These are phyloP conservation scores for Champsocephalus esox DNA, from an alignment of 2,797 vertebrate species.

Conservation along the genomic window DNA sequence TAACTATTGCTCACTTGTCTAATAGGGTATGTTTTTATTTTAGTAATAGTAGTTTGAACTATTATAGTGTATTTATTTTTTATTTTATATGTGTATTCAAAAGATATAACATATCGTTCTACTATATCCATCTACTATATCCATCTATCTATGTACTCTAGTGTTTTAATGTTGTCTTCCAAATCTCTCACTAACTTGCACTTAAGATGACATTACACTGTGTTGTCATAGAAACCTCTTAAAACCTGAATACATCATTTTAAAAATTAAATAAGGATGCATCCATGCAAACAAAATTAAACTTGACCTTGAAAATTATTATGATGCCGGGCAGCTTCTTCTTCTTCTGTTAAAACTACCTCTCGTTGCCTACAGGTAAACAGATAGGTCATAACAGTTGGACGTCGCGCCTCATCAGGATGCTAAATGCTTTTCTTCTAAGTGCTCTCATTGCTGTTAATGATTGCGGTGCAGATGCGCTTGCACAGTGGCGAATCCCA, in stretches of 20 bases:
- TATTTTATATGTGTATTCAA: too few species aligned
- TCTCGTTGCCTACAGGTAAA: conserved; percentile 45
- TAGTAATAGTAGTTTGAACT: too few species aligned
- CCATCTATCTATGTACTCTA: too few species aligned
- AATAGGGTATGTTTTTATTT: too few species aligned
- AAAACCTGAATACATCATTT: not conserved
- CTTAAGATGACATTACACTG: not conserved
- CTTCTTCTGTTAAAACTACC: not conserved
- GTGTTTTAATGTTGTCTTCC: not conserved
- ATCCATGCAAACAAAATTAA: not conserved
- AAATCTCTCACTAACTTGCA: conserved; percentile 18
- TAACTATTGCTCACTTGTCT: too few species aligned
- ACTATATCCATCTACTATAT: too few species aligned
- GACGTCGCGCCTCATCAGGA: conserved; percentile 28
- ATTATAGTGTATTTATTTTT: not conserved
- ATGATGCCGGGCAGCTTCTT: not conserved
- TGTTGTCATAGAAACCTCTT: conserved; percentile 31
- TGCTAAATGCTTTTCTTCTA: conserved; percentile 52
- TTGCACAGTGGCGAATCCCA: conserved; percentile 29
- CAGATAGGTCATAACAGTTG: conserved; percentile 46
- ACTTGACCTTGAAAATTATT: conserved; percentile 30
- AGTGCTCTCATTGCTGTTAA: conserved; percentile 57
- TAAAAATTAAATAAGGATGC: not conserved
- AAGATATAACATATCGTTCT: too few species aligned
- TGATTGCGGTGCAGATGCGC: conserved; percentile 44